These are phyloP conservation scores for Macquaria ambigua DNA, from an alignment of 2,113 vertebrate genomes.

Conservation along the genomic window DNA sequence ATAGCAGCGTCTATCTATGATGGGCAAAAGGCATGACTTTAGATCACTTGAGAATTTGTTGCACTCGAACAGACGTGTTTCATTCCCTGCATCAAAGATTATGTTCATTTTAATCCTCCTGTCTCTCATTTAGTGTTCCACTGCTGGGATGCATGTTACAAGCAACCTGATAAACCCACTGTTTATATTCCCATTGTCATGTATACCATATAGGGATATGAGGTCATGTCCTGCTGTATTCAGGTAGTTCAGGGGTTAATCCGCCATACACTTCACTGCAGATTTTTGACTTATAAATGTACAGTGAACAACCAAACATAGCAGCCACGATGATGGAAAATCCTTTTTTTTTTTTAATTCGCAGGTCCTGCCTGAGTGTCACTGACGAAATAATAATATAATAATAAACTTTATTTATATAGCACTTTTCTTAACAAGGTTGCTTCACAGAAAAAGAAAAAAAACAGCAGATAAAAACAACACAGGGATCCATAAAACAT, in stretches of 20 bases:
- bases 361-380: no score
- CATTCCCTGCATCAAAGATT: slow-evolving; percentile 6
- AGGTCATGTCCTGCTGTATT: not conserved
- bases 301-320: not conserved
- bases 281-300: not conserved
- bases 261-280: not conserved
- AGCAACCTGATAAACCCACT: not conserved
- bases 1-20: slow-evolving; percentile 72
- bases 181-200: not conserved
- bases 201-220: not conserved
- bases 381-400: no score
- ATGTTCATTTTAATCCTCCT: not conserved
- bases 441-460: no score
- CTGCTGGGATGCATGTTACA: slow-evolving; percentile 4
- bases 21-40: slow-evolving; percentile 37
- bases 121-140: not conserved
- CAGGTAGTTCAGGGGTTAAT: not conserved
- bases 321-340: no score
- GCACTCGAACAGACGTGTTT: not conserved
- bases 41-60: slow-evolving; percentile 1
- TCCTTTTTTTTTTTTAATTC: no score
- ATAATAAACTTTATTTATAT: no score
- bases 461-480: no score
- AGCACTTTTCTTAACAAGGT: no score
- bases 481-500: no score